A percentile compares a stretch with the other conserved stretches of the same genome.
These are phyloP conservation scores for Ceratina calcarata DNA, from an alignment of 1,140 invertebrate species.

Conservation along the genomic window DNA sequence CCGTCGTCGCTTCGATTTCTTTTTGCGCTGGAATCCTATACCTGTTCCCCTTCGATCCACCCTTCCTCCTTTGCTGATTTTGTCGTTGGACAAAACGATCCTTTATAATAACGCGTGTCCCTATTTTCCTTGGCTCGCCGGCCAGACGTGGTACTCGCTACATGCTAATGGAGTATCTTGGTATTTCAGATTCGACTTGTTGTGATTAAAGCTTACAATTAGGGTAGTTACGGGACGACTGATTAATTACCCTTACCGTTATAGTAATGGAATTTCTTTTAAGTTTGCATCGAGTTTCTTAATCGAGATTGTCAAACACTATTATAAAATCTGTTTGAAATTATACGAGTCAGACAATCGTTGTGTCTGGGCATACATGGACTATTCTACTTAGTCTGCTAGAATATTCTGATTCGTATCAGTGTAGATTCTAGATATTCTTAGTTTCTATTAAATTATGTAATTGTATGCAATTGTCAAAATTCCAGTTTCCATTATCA, in stretches of 20 bases:
- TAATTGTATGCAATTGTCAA: no score
- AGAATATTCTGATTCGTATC: no score
- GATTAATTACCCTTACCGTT: slow-evolving; percentile 5
- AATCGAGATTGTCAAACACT: no score
- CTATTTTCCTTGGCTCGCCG: not conserved
- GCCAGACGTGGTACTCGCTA: slow-evolving; percentile 11
- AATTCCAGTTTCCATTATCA: no score
- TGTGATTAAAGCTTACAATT: not conserved
- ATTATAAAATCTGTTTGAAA: not conserved
- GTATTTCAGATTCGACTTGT: not conserved
- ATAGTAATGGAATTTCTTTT: no score
- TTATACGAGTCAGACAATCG: not conserved
- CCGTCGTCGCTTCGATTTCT: slow-evolving; percentile 63
- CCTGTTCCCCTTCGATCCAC: slow-evolving; percentile 49
- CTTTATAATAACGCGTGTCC: slow-evolving; percentile 28
- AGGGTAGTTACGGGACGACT: not conserved
- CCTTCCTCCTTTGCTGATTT: slow-evolving; percentile 20
- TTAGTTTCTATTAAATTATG: no score
- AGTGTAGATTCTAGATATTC: no score
- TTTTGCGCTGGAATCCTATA: slow-evolving; percentile 59
- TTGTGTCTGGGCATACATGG: not conserved
- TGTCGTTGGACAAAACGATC: slow-evolving; percentile 38
- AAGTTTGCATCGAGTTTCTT: not conserved
- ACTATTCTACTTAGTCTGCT: not conserved
- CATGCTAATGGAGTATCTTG: slow-evolving; percentile 26